Percentiles rank a stretch among this genome's conserved stretches.
Evolutionary conservation across 2,888 invertebrate species (phyloP).

Genomic region (Leistus spinibarbis): DNA sequence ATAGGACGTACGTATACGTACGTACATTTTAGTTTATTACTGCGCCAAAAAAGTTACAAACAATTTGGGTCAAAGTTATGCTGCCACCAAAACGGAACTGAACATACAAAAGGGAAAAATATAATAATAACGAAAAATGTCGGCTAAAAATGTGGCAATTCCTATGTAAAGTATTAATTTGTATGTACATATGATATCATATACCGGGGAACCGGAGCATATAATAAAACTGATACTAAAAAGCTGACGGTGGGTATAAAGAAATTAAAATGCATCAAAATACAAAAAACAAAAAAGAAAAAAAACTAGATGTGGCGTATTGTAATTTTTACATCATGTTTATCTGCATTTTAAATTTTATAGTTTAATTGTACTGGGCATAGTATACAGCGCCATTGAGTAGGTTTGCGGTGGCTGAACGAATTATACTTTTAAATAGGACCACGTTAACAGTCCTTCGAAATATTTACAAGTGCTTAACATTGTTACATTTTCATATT

Average conservation of each 20-base stretch:
- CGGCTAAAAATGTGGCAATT: constrained; percentile 10
- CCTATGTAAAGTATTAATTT: constrained; percentile 36
- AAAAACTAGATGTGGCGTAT: too few relatives aligned
- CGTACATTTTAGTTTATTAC: constrained; percentile 24
- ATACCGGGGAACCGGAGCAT: not conserved
- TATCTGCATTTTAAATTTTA: constrained; percentile 37
- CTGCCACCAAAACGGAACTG: not conserved
- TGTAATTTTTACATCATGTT: not conserved
- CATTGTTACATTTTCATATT: too few relatives aligned
- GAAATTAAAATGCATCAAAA: constrained; percentile 26
- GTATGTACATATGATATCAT: constrained; percentile 33
- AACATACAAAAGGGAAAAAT: not conserved
- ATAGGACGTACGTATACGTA: too few relatives aligned
- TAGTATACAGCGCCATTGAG: constrained; percentile 16
- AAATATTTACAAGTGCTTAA: too few relatives aligned
- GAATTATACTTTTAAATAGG: constrained; percentile 31
- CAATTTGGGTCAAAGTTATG: constrained; percentile 4
- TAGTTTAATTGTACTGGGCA: constrained; percentile 32
- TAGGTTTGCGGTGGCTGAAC: not conserved
- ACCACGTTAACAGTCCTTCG: not conserved
- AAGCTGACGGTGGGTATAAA: constrained; percentile 12
- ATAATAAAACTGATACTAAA: constrained; percentile 20
- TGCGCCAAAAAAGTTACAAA: constrained; percentile 15
- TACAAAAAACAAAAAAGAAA: not conserved
- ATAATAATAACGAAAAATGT: not conserved